These are phyloP conservation scores for Tridacna gigas DNA, from an alignment of 2,888 invertebrate species.

Conservation along the genomic window DNA sequence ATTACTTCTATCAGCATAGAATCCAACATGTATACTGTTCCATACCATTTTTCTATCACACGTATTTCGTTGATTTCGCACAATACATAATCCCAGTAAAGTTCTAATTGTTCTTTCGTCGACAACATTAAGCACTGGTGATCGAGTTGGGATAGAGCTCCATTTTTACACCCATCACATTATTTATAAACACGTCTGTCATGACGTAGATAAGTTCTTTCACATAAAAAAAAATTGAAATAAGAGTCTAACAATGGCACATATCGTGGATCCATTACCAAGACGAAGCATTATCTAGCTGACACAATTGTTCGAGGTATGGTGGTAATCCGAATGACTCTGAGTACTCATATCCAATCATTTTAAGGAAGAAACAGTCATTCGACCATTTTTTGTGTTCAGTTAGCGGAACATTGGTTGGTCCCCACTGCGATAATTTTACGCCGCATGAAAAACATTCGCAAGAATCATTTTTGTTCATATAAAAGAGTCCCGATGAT, in stretches of 20 bases:
- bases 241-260: conserved; percentile 20
- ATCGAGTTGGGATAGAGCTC: conserved; percentile 15
- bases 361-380: conserved; percentile 30
- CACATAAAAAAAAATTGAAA: conserved; percentile 25
- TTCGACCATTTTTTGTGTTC: conserved; percentile 29
- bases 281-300: background rate
- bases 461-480: conserved; percentile 9
- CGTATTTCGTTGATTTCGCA: conserved; percentile 8
- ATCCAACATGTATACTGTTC: background rate
- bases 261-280: conserved; percentile 11
- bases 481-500: conserved; percentile 17
- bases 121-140: conserved; percentile 9
- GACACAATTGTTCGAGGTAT: conserved; percentile 2
- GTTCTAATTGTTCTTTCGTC: conserved; percentile 18
- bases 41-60: conserved; percentile 23
- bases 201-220: background rate
- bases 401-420: background rate
- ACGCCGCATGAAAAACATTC: conserved; percentile 32
- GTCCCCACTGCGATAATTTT: conserved; percentile 8
- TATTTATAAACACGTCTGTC: conserved; percentile 21
- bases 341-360: conserved; percentile 15
- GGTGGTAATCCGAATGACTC: background rate
- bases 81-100: conserved; percentile 22
- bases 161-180: conserved; percentile 15
- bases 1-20: background rate